Percentiles rank a stretch among this genome's conserved stretches.
These are phyloP conservation scores for Xerus rutilus DNA, from an alignment of 2,797 vertebrate genomes.

Conservation along the genomic window DNA sequence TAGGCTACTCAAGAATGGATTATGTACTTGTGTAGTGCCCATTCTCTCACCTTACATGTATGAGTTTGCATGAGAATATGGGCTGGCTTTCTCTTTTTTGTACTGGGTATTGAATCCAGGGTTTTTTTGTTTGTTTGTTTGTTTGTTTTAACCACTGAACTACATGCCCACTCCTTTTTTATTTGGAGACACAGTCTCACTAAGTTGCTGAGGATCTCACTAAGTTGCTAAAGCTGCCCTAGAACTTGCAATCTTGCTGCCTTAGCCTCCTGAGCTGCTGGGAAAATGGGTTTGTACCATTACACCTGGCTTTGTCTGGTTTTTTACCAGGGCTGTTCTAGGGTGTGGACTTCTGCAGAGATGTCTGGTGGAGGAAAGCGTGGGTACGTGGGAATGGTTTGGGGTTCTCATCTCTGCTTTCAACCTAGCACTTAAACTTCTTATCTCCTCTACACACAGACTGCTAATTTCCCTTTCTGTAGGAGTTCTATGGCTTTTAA, in stretches of 20 bases:
- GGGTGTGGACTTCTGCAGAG: fast-evolving
- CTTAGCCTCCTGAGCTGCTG: too few species aligned
- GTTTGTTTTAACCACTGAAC: too few species aligned
- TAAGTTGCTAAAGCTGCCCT: too few species aligned
- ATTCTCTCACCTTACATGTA: neutral
- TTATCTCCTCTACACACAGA: neutral
- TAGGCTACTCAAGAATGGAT: neutral
- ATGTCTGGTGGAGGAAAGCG: neutral
- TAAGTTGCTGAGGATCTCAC: too few species aligned
- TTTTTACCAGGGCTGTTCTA: neutral
- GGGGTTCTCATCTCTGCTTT: neutral
- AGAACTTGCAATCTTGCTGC: too few species aligned
- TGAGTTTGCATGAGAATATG: neutral
- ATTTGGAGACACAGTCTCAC: too few species aligned
- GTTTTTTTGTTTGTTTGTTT: too few species aligned
- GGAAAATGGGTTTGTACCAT: too few species aligned
- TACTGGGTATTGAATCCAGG: too few species aligned
- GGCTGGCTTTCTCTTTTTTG: neutral
- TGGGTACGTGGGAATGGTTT: neutral
- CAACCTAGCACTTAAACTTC: neutral
- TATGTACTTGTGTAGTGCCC: neutral
- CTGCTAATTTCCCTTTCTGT: neutral
- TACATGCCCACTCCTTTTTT: too few species aligned
- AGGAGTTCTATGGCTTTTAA: neutral
- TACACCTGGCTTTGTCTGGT: neutral